Evolutionary conservation across 2,113 vertebrate species (phyloP).

Genomic region (Sinocyclocheilus anophthalmus): DNA sequence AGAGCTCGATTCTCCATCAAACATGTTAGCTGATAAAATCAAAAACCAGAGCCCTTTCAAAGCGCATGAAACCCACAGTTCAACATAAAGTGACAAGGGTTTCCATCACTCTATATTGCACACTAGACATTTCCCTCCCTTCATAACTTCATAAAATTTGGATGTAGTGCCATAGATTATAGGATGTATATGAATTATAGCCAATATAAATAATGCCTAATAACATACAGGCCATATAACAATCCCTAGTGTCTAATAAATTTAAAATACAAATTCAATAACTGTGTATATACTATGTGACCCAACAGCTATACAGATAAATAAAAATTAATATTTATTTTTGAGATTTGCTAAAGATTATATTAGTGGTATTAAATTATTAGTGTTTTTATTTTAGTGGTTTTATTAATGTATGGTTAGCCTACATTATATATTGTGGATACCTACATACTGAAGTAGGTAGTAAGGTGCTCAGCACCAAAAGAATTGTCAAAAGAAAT

Average conservation of each 20-base stretch:
- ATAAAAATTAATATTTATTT: too few relatives aligned
- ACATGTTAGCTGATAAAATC: too few relatives aligned
- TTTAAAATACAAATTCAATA: not conserved
- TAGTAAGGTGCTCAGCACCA: not conserved
- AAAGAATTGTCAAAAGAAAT: not conserved
- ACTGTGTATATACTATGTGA: not conserved
- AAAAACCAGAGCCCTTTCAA: constrained; percentile 84
- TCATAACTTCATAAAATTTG: too few relatives aligned
- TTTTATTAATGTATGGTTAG: not conserved
- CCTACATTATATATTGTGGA: not conserved
- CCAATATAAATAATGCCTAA: not conserved
- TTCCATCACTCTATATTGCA: not conserved
- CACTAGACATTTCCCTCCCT: not conserved
- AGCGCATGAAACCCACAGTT: not conserved
- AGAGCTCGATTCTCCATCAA: constrained; percentile 93
- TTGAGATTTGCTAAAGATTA: too few relatives aligned
- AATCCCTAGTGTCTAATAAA: not conserved
- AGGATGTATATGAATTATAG: not conserved
- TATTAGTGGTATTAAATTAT: not conserved
- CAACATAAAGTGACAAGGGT: not conserved
- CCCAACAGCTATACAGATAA: not conserved
- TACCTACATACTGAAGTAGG: not conserved
- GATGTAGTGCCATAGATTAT: too few relatives aligned
- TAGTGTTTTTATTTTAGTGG: not conserved
- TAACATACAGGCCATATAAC: not conserved